Evolutionary conservation across 2,113 vertebrate species (phyloP).

Genomic region (Otolemur garnettii): DNA sequence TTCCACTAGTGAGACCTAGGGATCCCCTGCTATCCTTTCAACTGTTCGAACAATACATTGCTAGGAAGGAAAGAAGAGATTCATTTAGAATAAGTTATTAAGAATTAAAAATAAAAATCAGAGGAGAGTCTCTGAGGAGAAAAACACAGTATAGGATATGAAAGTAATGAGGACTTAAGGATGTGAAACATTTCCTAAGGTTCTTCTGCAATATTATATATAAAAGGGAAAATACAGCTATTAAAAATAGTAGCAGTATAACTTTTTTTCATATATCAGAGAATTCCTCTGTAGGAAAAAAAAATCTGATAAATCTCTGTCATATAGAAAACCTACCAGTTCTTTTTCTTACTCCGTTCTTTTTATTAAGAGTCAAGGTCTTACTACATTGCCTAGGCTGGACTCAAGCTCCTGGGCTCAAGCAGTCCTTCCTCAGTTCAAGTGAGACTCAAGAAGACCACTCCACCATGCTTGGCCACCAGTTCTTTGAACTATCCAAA

Average conservation of each 20-base stretch:
- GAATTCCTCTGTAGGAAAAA: background rate
- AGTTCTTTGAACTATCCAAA: slow-evolving; percentile 28
- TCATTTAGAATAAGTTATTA: background rate
- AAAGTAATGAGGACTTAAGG: background rate
- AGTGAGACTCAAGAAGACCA: background rate
- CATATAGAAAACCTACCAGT: background rate
- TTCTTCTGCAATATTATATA: background rate
- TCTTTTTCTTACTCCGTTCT: background rate
- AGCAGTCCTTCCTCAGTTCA: background rate
- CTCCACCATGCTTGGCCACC: background rate
- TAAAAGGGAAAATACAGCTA: background rate
- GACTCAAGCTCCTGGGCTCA: background rate
- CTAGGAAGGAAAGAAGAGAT: background rate
- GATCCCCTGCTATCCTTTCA: background rate
- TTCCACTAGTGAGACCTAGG: background rate
- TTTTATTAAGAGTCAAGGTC: background rate
- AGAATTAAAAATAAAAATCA: background rate
- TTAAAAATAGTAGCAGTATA: background rate
- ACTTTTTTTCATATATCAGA: slow-evolving; percentile 31
- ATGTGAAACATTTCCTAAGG: slow-evolving; percentile 40
- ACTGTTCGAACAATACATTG: background rate
- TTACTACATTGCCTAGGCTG: background rate
- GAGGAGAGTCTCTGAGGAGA: background rate
- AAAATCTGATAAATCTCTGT: background rate
- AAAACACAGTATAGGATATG: background rate